Conservation (phyloP, 2,888 invertebrate species). For the Zeuzera pyrina region DNA sequence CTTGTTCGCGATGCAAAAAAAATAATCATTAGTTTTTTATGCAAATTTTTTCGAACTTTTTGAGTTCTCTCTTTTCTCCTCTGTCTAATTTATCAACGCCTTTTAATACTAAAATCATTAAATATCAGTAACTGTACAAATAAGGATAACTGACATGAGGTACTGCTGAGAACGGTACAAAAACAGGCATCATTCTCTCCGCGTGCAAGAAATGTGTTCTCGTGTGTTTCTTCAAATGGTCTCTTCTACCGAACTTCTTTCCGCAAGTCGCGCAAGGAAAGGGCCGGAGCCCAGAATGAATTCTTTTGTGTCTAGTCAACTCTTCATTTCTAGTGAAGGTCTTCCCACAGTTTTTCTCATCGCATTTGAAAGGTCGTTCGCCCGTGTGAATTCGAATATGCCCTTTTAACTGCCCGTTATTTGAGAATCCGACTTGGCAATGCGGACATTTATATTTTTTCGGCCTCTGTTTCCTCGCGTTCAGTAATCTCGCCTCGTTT, state of each 20-base stretch:
- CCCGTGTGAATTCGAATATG: constrained; percentile 94
- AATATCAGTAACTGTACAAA: constrained; percentile 68
- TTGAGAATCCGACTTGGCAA: constrained; percentile 93
- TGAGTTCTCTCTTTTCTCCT: not conserved
- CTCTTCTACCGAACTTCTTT: constrained; percentile 93
- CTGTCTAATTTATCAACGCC: not conserved
- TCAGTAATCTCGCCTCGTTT: constrained; percentile 77
- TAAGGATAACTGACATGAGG: constrained; percentile 60
- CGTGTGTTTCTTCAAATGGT: constrained; percentile 95
- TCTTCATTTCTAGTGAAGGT: constrained; percentile 95
- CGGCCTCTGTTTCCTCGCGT: constrained; percentile 84
- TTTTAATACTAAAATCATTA: not conserved
- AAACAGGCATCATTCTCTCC: constrained; percentile 74
- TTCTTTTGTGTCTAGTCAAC: constrained; percentile 90
- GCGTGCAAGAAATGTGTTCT: constrained; percentile 83
- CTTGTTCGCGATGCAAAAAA: no score
- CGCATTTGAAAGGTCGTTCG: constrained; percentile 91
- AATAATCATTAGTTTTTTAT: no score
- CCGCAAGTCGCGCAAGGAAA: constrained; percentile 91
- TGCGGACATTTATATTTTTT: constrained; percentile 94
- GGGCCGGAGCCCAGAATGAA: constrained; percentile 89
- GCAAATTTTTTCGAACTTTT: not conserved
- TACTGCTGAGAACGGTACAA: constrained; percentile 72
- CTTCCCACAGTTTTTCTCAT: constrained; percentile 88
- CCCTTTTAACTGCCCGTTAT: constrained; percentile 92